A percentile compares a stretch with the other conserved stretches of the same genome.
phyloP scores from a whole-genome alignment of 2,888 invertebrate species.

The Conchocele bisecta region DNA sequence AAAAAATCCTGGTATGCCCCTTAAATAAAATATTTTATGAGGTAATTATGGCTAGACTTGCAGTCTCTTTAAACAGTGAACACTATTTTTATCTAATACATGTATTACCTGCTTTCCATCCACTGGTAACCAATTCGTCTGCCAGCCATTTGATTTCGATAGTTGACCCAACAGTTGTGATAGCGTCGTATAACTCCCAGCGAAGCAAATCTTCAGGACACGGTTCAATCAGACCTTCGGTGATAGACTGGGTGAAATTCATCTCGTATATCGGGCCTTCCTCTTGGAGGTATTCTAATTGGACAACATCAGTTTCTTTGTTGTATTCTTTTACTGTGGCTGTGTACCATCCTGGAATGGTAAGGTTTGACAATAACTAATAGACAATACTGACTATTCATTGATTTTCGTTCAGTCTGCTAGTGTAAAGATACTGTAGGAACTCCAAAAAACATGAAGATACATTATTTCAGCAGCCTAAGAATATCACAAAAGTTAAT shows the following conservation, averaged over 20 bases:
- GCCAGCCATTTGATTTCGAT: neutral
- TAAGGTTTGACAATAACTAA: too few species aligned
- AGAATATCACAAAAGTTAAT: too few species aligned
- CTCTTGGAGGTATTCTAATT: neutral
- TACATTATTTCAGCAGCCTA: too few species aligned
- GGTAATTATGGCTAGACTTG: too few species aligned
- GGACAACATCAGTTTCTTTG: constrained; percentile 6
- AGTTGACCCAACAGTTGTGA: neutral
- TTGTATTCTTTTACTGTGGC: neutral
- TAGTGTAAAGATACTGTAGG: too few species aligned
- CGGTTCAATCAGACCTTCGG: constrained; percentile 13
- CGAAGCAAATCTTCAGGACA: neutral
- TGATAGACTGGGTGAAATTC: neutral
- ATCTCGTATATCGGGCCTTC: neutral
- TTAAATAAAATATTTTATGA: too few species aligned
- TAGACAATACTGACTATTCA: too few species aligned
- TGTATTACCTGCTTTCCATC: constrained; percentile 3
- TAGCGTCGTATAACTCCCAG: neutral
- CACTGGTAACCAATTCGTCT: neutral
- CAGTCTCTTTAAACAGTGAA: too few species aligned
- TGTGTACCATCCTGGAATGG: constrained; percentile 3
- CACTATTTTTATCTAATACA: too few species aligned
- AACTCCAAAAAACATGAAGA: too few species aligned
- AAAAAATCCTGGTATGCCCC: too few species aligned
- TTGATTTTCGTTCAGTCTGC: too few species aligned